Percentiles rank a stretch among this genome's conserved stretches.
These are phyloP conservation scores for Bostrychus sinensis DNA, from an alignment of 2,113 vertebrate genomes.

Conservation along the genomic window DNA sequence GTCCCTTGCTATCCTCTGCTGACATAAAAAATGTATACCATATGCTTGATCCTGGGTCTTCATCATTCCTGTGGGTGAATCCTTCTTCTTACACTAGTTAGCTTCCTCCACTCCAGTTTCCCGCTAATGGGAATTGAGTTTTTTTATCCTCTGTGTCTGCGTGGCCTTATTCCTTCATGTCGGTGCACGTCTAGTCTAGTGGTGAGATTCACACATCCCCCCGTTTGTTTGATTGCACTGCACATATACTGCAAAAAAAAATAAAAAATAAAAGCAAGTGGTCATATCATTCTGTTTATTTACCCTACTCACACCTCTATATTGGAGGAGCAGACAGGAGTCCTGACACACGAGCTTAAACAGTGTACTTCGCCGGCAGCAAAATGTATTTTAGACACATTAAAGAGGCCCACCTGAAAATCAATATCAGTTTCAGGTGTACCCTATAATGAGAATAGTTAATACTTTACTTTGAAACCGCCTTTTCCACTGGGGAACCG, in stretches of 20 bases:
- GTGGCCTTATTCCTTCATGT: conserved; percentile 47
- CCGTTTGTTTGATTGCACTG: conserved; percentile 31
- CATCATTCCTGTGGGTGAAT: conserved; percentile 23
- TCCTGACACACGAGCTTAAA: too few relatives aligned
- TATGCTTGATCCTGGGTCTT: conserved; percentile 3
- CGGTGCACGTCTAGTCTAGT: conserved; percentile 17
- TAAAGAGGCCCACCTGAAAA: background rate
- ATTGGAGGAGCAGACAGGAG: background rate
- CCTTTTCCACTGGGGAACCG: background rate
- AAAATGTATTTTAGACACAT: conserved; percentile 4
- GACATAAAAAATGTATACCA: conserved; percentile 43
- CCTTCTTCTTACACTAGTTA: conserved; percentile 30
- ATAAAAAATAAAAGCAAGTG: background rate
- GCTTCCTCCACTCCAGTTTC: conserved; percentile 22
- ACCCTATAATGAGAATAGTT: conserved; percentile 8
- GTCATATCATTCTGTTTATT: conserved; percentile 7
- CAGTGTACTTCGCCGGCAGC: background rate
- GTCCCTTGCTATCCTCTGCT: background rate
- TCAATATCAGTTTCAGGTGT: conserved; percentile 12
- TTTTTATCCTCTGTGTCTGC: conserved; percentile 12
- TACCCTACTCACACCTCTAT: background rate
- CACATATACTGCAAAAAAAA: conserved; percentile 11
- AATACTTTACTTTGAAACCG: conserved; percentile 2
- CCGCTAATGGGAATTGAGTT: conserved; percentile 37
- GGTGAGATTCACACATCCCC: conserved; percentile 3